Base-by-base conservation (phyloP, 1,140 invertebrate genomes). In the Saxidomus purpurata region DNA sequence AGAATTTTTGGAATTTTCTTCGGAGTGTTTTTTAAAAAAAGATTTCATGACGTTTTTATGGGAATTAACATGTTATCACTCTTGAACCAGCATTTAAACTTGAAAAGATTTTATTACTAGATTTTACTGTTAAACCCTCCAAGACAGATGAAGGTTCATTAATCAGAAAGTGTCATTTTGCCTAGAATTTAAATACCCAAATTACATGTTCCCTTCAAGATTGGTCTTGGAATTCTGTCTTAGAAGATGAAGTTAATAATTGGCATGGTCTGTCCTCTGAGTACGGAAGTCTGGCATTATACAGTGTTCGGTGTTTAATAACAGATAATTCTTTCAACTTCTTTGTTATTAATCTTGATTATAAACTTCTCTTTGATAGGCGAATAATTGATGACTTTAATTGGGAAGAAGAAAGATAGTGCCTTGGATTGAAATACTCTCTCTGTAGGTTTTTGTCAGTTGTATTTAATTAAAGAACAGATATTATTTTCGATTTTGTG, bases 141-240 rank as follows among this genome's bases (percentile, higher is more conserved):
- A n/a, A n/a, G n/a, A n/a, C n/a, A n/a, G 40, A 47, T 28, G 74
- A 52, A 1, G n/a, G 43, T 13, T 77, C 74, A 77, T 77, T 77
- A 47, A 77, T 77, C 74, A 77, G 11, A 31, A 8, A 49, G 43
- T 49, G 74, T 52, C 47, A 77, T 31, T 77, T 77, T 52, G 22
- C 34, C 28, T 52, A 22, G 25, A 77, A 77, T 77, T 52, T 77
- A 47, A 77, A 77, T 77, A 52, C 74, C n/a, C 43, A 49, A 79
- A 79, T 79, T 79, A 79, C 36, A 52, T 11, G 22, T 31, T 79
- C 31, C 76, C 25, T 55, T 43, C 1, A 79, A 55, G 22, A 79
- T 52, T 36, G 25, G 31, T 49, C 47, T 34, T 79, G 17, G 47
- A 79, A 38, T 22, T 38, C 67, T 71, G 34, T 36, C 34, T 40